Conservation (phyloP, 2,113 vertebrate species). For the Alouatta palliata region DNA sequence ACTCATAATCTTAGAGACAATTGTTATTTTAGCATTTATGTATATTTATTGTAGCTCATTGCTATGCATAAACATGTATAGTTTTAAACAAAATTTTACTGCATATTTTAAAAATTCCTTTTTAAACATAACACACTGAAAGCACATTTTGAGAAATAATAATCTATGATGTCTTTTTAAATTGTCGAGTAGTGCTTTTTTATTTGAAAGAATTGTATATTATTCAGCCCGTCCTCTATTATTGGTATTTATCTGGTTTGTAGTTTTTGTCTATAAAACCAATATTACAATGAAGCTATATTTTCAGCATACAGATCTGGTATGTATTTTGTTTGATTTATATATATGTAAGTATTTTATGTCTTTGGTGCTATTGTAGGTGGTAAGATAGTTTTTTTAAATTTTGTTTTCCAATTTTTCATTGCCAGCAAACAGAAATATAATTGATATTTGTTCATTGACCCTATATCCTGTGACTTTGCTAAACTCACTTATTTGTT, state of each 20-base stretch:
- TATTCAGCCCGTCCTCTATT: not conserved
- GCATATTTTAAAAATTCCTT: not conserved
- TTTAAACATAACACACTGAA: not conserved
- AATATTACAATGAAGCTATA: not conserved
- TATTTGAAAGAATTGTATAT: not conserved
- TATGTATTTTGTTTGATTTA: not conserved
- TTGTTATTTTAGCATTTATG: not conserved
- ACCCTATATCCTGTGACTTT: not conserved
- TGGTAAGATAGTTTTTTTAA: not conserved
- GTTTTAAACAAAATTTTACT: conserved; percentile 1
- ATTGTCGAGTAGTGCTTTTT: not conserved
- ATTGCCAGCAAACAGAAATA: not conserved
- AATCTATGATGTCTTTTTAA: not conserved
- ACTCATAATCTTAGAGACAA: not conserved
- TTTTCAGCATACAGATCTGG: not conserved
- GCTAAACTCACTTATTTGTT: not conserved
- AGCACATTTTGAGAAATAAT: not conserved
- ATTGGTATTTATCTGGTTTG: not conserved
- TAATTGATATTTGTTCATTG: not conserved
- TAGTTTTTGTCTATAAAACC: not conserved
- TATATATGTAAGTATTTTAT: not conserved
- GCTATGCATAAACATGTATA: not conserved
- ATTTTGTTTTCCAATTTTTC: not conserved
- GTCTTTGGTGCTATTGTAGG: not conserved
- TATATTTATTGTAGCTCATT: not conserved